These are phyloP conservation scores for Falcaria lacertinaria DNA, from an alignment of 2,888 invertebrate species.

Conservation along the genomic window DNA sequence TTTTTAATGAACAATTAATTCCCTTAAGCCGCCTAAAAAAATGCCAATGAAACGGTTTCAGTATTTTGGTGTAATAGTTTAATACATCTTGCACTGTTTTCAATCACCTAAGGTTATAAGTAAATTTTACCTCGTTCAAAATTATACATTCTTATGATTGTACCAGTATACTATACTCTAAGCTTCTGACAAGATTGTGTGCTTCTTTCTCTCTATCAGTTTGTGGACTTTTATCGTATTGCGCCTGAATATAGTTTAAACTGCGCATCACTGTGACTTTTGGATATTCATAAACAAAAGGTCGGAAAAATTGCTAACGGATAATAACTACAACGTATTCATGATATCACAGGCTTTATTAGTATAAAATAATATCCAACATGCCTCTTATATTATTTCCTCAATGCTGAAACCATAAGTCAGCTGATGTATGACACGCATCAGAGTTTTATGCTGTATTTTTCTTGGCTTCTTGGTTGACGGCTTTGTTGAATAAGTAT, in stretches of 20 bases:
- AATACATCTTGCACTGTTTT: too few relatives aligned
- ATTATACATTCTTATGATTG: too few relatives aligned
- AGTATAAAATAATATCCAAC: slow-evolving; percentile 9
- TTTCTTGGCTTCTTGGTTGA: slow-evolving; percentile 29
- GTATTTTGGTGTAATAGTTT: too few relatives aligned
- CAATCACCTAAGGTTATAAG: too few relatives aligned
- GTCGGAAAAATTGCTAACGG: not conserved
- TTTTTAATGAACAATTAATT: too few relatives aligned
- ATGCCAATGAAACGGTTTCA: too few relatives aligned
- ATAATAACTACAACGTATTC: not conserved
- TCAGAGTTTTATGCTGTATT: slow-evolving; percentile 4
- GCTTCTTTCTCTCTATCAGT: too few relatives aligned
- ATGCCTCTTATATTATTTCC: not conserved
- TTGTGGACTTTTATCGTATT: not conserved
- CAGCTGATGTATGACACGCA: too few relatives aligned
- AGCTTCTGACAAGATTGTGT: too few relatives aligned
- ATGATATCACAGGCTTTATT: slow-evolving; percentile 17
- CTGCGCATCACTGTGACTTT: not conserved
- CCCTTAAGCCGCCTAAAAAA: too few relatives aligned
- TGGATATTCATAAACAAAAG: not conserved
- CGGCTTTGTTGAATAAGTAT: slow-evolving; percentile 18
- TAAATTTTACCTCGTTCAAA: too few relatives aligned
- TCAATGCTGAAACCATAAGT: not conserved
- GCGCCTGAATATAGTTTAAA: not conserved
- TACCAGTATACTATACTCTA: too few relatives aligned